Conservation (phyloP, 2,797 vertebrate genomes). For the Pteropus rufus region DNA sequence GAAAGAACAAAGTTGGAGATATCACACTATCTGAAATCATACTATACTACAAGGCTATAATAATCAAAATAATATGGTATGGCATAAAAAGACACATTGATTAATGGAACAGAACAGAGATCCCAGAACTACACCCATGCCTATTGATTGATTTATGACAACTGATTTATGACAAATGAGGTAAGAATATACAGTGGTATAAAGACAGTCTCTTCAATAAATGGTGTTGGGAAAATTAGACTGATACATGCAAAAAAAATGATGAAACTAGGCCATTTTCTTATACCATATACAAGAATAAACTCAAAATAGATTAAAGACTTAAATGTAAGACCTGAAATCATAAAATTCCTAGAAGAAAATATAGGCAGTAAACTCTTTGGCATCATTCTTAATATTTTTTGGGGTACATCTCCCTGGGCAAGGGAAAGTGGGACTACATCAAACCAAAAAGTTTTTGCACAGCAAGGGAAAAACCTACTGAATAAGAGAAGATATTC, state of each 20-base stretch:
- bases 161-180: no score
- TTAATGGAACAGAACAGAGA: not conserved
- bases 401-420: not conserved
- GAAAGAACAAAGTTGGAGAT: no score
- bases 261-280: not conserved
- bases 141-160: not conserved
- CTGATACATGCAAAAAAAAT: not conserved
- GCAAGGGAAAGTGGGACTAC: no score
- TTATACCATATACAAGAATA: not conserved
- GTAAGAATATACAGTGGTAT: no score
- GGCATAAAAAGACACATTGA: not conserved
- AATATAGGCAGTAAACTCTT: not conserved
- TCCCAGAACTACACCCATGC: not conserved
- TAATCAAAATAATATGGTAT: not conserved
- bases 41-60: not conserved
- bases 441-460: no score
- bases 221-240: no score
- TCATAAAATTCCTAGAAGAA: not conserved
- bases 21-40: no score
- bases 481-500: not conserved
- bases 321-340: not conserved
- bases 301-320: not conserved
- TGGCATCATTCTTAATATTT: not conserved
- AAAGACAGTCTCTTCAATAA: no score
- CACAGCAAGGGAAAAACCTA: not conserved